Percentiles rank a stretch among this genome's conserved stretches.
These are phyloP conservation scores for Anoplophora glabripennis DNA, from an alignment of 1,140 invertebrate genomes.

Conservation along the genomic window DNA sequence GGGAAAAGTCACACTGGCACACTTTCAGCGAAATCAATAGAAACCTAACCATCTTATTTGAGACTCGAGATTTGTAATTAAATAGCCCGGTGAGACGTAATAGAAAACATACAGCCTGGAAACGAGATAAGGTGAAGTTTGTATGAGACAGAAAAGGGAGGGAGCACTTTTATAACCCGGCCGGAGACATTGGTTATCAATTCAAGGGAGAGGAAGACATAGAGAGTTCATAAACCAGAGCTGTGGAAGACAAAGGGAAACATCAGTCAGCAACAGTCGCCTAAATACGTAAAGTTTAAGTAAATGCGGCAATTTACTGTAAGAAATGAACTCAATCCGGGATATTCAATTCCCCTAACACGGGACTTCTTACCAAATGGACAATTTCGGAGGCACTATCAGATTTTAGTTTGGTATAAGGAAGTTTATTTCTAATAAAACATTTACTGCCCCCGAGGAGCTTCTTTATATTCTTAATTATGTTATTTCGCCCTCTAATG, in stretches of 20 bases:
- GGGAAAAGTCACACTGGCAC: too few relatives aligned
- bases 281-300: constrained; percentile 40
- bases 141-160: constrained; percentile 12
- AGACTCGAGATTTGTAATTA: too few relatives aligned
- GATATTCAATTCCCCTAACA: constrained; percentile 36
- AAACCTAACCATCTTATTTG: too few relatives aligned
- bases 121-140: constrained; percentile 23
- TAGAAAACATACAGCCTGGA: constrained; percentile 24
- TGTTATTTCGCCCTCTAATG: too few relatives aligned
- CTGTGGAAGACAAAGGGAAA: constrained; percentile 38
- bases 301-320: constrained; percentile 40
- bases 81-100: not conserved
- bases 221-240: constrained; percentile 33
- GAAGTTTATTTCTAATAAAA: constrained; percentile 28
- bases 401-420: constrained; percentile 12
- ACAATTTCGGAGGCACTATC: not conserved
- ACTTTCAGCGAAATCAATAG: too few relatives aligned
- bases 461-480: constrained; percentile 10
- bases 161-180: constrained; percentile 22
- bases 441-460: constrained; percentile 17
- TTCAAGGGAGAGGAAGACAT: constrained; percentile 28
- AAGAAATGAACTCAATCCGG: constrained; percentile 37
- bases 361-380: constrained; percentile 10
- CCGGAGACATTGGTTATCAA: constrained; percentile 33
- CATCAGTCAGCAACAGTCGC: constrained; percentile 41